Conservation (phyloP, 2,797 vertebrate species). For the Pachyuromys duprasi region DNA sequence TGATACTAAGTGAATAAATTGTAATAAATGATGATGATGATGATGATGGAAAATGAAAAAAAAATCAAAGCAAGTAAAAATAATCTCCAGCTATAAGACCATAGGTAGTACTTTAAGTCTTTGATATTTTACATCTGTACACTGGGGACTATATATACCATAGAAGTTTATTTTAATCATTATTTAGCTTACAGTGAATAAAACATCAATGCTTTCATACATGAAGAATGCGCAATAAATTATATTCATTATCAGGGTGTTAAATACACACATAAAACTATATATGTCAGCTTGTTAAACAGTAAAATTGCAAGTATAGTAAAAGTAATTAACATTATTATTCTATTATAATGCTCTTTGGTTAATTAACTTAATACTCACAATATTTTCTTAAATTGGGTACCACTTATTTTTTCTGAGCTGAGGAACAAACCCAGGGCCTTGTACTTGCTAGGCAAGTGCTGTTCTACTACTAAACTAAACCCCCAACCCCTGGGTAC, state of each 20-base stretch:
- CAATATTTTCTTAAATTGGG: background rate
- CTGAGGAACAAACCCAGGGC: too few species aligned
- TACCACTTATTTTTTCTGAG: too few species aligned
- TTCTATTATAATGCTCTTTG: background rate
- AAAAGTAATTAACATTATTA: background rate
- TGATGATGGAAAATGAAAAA: too few species aligned
- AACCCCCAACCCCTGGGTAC: background rate
- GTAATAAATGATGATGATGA: too few species aligned
- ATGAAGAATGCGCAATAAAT: background rate
- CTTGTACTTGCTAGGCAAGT: too few species aligned
- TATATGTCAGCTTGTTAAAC: background rate
- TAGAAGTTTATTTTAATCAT: background rate
- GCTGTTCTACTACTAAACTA: too few species aligned
- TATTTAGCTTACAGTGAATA: background rate
- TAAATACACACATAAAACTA: background rate
- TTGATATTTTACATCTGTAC: background rate
- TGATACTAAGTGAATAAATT: too few species aligned
- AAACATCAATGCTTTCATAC: background rate
- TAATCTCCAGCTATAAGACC: background rate
- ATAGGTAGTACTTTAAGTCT: background rate
- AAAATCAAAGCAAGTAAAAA: too few species aligned
- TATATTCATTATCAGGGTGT: background rate
- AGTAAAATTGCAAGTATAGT: background rate
- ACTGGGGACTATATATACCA: background rate
- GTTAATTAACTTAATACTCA: constrained; percentile 25